Percentiles rank a stretch among this genome's conserved stretches.
These are phyloP conservation scores for Nasonia oneida DNA, from an alignment of 2,888 invertebrate species.

Conservation along the genomic window DNA sequence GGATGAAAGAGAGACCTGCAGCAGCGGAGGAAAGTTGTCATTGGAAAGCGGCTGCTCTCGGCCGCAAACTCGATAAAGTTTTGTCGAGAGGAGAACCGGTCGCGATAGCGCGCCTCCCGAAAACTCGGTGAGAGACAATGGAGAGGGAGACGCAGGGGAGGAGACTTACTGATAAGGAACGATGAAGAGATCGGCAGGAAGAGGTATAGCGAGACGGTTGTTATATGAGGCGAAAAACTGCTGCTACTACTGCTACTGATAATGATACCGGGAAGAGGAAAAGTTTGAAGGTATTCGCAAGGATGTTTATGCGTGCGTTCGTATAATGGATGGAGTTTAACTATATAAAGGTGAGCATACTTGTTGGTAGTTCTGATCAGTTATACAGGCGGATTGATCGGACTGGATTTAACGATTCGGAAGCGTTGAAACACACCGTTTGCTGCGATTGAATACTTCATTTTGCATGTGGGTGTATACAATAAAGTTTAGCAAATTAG, in stretches of 20 bases:
- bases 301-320: background rate
- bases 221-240: constrained; percentile 9
- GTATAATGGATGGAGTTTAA: background rate
- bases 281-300: background rate
- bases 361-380: background rate
- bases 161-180: constrained; percentile 22
- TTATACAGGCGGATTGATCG: too few species aligned
- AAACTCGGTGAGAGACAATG: constrained; percentile 29
- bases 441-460: too few species aligned
- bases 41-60: constrained; percentile 70
- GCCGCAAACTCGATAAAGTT: constrained; percentile 78
- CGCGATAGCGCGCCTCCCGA: background rate
- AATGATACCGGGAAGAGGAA: background rate
- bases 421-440: too few species aligned
- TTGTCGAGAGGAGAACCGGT: constrained; percentile 61
- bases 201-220: background rate
- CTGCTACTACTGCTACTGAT: constrained; percentile 15
- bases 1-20: constrained; percentile 63
- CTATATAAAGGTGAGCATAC: background rate
- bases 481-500: too few species aligned
- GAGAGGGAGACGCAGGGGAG: background rate
- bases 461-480: too few species aligned
- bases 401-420: too few species aligned
- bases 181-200: constrained; percentile 12
- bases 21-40: constrained; percentile 70